phyloP scores from a whole-genome alignment of 2,888 invertebrate species.

The Euzetes globulus region DNA sequence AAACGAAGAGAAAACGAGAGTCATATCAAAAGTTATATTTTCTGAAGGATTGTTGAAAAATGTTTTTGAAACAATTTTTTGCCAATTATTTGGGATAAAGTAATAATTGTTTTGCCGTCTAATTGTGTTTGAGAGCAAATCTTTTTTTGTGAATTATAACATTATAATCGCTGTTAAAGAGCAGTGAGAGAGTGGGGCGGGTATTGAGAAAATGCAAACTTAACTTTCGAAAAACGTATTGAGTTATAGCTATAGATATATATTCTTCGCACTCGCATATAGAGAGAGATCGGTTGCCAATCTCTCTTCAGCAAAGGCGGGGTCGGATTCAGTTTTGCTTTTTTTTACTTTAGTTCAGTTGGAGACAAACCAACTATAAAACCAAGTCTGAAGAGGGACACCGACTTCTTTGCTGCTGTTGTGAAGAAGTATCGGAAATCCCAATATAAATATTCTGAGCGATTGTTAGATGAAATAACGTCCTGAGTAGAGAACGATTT shows the following conservation, averaged over 20 bases:
- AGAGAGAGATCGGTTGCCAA: conserved; percentile 9
- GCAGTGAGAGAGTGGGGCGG: background rate
- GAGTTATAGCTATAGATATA: conserved; percentile 9
- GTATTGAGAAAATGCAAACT: conserved; percentile 19
- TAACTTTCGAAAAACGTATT: background rate
- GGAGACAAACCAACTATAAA: conserved; percentile 23
- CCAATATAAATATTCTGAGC: background rate
- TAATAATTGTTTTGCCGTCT: background rate
- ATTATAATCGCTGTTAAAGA: conserved; percentile 1
- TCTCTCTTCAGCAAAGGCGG: conserved; percentile 21
- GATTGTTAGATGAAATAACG: background rate
- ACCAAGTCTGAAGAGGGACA: conserved; percentile 14
- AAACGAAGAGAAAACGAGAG: too few species aligned
- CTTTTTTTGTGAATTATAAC: background rate
- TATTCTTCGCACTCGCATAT: conserved; percentile 6
- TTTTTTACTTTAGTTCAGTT: background rate
- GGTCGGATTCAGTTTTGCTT: conserved; percentile 17
- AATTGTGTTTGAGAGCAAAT: background rate
- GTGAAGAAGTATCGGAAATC: conserved; percentile 5
- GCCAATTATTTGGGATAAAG: background rate
- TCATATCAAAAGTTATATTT: too few species aligned
- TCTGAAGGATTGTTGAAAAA: too few species aligned
- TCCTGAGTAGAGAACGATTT: too few species aligned
- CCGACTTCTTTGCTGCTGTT: conserved; percentile 8
- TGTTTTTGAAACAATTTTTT: background rate